Evolutionary conservation across 30 jellyfish, hydroid and myxozoan species (phyloP).

Genomic region (Chironex yamaguchii): DNA sequence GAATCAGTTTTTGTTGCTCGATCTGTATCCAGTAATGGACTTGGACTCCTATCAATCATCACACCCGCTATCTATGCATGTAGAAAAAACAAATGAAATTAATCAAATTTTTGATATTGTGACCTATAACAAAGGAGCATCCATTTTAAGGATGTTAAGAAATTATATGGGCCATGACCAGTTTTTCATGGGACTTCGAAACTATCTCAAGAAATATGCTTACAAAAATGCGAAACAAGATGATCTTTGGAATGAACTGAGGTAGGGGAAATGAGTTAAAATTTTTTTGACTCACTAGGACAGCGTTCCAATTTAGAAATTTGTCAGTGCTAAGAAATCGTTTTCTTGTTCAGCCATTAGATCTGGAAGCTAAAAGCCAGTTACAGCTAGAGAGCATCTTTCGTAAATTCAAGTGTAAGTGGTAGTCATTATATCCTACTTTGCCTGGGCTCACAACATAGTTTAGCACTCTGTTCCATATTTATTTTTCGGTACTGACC

Average conservation of each 20-base stretch:
- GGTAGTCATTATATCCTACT: too few relatives aligned
- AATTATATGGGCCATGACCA: constrained; percentile 76
- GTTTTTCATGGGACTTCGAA: constrained; percentile 78
- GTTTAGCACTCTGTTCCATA: too few relatives aligned
- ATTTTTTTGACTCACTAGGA: too few relatives aligned
- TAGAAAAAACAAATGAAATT: constrained; percentile 42
- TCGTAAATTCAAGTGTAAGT: too few relatives aligned
- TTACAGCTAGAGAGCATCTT: too few relatives aligned
- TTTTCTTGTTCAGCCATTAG: too few relatives aligned
- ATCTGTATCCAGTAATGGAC: constrained; percentile 69
- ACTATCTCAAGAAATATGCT: constrained; percentile 74
- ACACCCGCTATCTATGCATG: constrained; percentile 68
- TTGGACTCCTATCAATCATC: constrained; percentile 72
- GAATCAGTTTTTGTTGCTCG: constrained; percentile 71
- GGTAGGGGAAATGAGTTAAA: too few relatives aligned
- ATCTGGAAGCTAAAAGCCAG: too few relatives aligned
- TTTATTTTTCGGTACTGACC: too few relatives aligned
- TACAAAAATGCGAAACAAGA: constrained; percentile 80
- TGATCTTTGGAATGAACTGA: constrained; percentile 87
- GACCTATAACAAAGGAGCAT: constrained; percentile 90
- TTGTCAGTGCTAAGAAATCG: too few relatives aligned
- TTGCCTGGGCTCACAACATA: too few relatives aligned
- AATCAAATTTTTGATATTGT: constrained; percentile 65
- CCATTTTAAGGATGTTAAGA: constrained; percentile 80
- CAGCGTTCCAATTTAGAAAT: too few relatives aligned